Evolutionary conservation across 1,140 invertebrate species (phyloP), one percentile per base, ranked within the genome.

Genomic region (Drosophila malerkotliana): DNA sequence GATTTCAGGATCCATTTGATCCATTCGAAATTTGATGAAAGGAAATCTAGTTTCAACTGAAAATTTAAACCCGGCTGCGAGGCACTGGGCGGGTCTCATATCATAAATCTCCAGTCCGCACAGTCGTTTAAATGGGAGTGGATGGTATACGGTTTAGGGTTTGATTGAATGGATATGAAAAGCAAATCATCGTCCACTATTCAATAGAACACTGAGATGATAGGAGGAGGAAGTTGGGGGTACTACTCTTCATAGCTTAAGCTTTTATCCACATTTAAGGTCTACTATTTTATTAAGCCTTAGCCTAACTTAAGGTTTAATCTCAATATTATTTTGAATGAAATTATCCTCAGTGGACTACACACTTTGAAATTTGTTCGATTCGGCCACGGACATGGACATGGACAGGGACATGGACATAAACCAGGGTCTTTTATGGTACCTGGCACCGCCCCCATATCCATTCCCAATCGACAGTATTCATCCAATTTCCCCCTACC

Each of bases 101-200:
- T 71, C 32, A 47, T 53, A 72, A 60, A 60, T 72, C 55, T 60
- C 24, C 30, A 15, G 39, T 24, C 44, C 52, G 44, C 21, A 9
- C 30, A 30, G 56, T 53, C 39, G 60, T 53, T 57, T 63, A 74
- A 64, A 63, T 45, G 71, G 44, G 21, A 58, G 48, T 53, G 52
- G 52, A 47, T 64, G 44, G 61, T 52, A 34, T 75, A 24, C 58
- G 74, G 67, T 37, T 77, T 77, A 66, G 75, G 48, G 58, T 61
- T 72, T 76, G 77, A 84, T 84, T 84, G 80, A 79, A 84, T 84
- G 80, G 66, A 77, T 72, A 72, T 79, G 77, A 76, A 84, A 68
- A 68, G 80, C 49, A 79, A 60, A 72, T 66, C 72, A 75, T 67
- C 54, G 55, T 60, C 49, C 14, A 41, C 18, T 41, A 49, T 56